Evolutionary conservation across 1,140 invertebrate species (phyloP).

Genomic region (Saccostrea glomerata): DNA sequence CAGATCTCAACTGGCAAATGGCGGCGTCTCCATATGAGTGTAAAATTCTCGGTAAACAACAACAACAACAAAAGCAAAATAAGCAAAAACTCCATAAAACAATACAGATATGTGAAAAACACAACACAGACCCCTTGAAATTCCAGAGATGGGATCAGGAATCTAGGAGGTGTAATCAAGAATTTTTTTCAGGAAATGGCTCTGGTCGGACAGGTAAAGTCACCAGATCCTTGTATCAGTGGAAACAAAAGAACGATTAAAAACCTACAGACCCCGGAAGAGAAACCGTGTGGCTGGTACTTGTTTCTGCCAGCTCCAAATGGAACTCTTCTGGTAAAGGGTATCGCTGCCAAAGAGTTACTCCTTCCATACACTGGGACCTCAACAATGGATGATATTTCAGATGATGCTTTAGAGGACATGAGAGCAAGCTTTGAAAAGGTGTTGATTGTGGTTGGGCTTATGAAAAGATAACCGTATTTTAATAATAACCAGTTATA

Average conservation of each 20-base stretch:
- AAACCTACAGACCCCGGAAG: neutral
- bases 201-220: neutral
- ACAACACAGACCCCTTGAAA: too few species aligned
- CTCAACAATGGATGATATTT: neutral
- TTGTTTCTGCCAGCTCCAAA: constrained; percentile 1
- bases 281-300: constrained; percentile 10
- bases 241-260: neutral
- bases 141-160: too few species aligned
- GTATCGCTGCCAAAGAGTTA: neutral
- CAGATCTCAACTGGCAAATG: too few species aligned
- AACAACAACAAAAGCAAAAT: too few species aligned
- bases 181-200: neutral
- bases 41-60: too few species aligned
- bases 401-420: neutral
- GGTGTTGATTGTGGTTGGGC: neutral
- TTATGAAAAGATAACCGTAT: too few species aligned
- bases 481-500: too few species aligned
- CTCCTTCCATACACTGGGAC: neutral
- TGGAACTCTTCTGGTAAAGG: neutral
- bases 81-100: too few species aligned
- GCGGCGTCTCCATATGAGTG: too few species aligned
- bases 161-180: too few species aligned
- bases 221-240: neutral
- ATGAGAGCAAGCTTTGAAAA: neutral
- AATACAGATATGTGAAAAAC: too few species aligned